Conservation (phyloP, 2,797 vertebrate genomes). For the Muscicapa comitata region DNA sequence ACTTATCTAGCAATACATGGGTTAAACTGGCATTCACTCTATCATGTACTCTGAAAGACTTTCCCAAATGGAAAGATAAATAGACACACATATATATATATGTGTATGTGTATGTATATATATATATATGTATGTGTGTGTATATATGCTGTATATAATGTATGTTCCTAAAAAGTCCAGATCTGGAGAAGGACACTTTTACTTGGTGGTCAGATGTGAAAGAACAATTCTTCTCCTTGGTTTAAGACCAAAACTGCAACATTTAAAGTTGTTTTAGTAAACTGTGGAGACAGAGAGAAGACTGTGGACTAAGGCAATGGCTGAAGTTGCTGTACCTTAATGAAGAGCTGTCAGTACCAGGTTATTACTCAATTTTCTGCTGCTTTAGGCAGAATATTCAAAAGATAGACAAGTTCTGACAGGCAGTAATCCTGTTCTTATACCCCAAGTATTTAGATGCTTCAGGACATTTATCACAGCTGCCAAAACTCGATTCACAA, state of each 20-base stretch:
- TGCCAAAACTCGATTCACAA: not conserved
- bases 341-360: not conserved
- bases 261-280: not conserved
- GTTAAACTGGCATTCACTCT: not conserved
- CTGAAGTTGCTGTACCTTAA: not conserved
- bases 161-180: not conserved
- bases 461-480: not conserved
- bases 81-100: too few species aligned
- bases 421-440: not conserved
- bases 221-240: not conserved
- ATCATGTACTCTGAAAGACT: not conserved
- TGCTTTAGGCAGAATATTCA: not conserved
- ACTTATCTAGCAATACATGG: not conserved
- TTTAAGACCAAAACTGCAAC: not conserved
- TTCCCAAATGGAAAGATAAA: not conserved
- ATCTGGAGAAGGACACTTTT: not conserved
- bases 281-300: not conserved
- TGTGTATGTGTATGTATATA: not conserved
- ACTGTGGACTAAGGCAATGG: not conserved
- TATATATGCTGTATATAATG: too few species aligned
- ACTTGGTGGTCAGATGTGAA: not conserved
- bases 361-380: not conserved
- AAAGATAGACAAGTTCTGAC: not conserved
- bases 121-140: too few species aligned
- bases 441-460: not conserved